These are phyloP conservation scores for Busseola fusca DNA, from an alignment of 2,888 invertebrate species.

Conservation along the genomic window DNA sequence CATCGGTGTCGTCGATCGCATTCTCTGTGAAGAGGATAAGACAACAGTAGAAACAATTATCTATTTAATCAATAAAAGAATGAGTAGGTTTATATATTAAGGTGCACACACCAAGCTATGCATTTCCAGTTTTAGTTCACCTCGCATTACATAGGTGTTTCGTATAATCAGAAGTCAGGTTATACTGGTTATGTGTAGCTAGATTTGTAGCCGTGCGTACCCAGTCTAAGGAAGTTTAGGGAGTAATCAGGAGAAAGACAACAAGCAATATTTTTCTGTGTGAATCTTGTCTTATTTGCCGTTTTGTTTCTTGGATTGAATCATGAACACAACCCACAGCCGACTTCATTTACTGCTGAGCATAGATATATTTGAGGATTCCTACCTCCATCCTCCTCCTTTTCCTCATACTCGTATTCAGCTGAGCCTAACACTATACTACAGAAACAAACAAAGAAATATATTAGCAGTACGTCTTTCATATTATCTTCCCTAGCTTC, in stretches of 20 bases:
- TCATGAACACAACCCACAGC: background rate
- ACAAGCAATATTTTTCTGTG: no score
- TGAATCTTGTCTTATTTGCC: no score
- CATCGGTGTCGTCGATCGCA: background rate
- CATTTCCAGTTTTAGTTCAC: no score
- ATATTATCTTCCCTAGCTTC: conserved; percentile 26
- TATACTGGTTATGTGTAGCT: no score
- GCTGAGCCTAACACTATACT: background rate
- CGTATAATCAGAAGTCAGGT: no score
- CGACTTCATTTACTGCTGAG: background rate
- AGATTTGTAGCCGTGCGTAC: no score
- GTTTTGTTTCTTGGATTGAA: background rate
- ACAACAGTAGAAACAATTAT: background rate
- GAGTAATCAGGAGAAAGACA: background rate
- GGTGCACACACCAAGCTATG: no score
- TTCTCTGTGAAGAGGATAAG: conserved; percentile 8
- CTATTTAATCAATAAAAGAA: background rate
- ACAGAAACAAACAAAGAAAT: conserved; percentile 5
- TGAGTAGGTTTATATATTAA: background rate
- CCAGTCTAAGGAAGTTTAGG: background rate
- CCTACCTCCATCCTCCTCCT: background rate
- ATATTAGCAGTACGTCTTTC: conserved; percentile 23
- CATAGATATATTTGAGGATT: background rate
- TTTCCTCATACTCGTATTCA: background rate
- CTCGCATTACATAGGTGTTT: no score